Base-by-base conservation (phyloP, 2,113 vertebrate species). In the Formicarius rufipectus region DNA sequence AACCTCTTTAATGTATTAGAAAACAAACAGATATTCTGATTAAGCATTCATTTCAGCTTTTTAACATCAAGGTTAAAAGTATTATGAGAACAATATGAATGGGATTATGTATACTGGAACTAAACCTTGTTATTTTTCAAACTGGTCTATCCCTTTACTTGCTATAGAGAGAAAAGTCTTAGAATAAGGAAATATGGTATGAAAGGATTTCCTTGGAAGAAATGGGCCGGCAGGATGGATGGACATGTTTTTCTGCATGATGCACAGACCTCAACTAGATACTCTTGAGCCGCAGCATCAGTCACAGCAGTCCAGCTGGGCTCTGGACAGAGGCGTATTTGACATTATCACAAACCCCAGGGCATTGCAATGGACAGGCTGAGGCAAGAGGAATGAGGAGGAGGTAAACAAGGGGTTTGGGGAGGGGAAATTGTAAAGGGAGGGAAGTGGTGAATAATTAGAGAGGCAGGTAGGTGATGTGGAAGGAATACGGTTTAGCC, bases 201-300 rank as follows among this genome's bases (percentile, higher is more conserved):
- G 31, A 91, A 91, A 87, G 35, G 5, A 50, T 84, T 82, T 91
- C 8, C 19, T 60, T 52, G 21, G 52, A 76, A 79, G 18, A 89
- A 55, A 39, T 15, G 5, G 12, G 30, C 24, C 39, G 30, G 22
- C 30, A 39, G 60, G 60, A 37, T 52, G 17, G 25, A 53, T 0
- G 1, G 33, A 55, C 35, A 39, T 3, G 55, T 21, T 68, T 68
- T 77, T 81, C 35, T 63, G n/a, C 4, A 10, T 35, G 19, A 52
- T 49, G 13, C 31, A 45, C 60, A 83, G 44, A 3, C 5, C 9
- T 58, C 16, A 21, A 0, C 31, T 21, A 13, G 0, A 1, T 12
- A 22, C 11, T 7, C 8, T 8, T 25, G 24, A 45, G 47, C 30
- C 37, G 30, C 35, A 75, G 35, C 69, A 63, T 9, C 28, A 55